Conservation (phyloP, 2,113 vertebrate species). For the Bambusicola thoracicus region DNA sequence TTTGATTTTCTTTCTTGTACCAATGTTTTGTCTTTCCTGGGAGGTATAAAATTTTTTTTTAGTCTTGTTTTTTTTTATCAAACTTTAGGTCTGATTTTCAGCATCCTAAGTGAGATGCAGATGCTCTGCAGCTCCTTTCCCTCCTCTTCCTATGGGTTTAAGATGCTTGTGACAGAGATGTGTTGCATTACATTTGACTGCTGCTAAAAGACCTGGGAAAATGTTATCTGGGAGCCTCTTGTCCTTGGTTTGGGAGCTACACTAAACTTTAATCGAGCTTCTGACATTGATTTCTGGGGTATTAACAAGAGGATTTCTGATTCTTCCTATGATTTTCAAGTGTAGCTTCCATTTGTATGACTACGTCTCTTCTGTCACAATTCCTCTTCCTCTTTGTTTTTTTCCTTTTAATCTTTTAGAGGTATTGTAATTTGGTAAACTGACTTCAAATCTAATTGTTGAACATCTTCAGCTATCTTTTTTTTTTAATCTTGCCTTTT, state of each 20-base stretch:
- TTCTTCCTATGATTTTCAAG: background rate
- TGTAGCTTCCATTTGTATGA: background rate
- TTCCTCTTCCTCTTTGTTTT: background rate
- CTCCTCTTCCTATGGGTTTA: background rate
- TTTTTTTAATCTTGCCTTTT: background rate
- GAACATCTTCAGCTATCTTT: background rate
- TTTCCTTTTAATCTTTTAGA: background rate
- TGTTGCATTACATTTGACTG: background rate
- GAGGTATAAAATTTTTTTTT: background rate
- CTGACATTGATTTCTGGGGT: background rate
- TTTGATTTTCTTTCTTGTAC: background rate
- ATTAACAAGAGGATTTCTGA: background rate
- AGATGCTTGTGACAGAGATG: background rate
- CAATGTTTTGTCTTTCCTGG: background rate
- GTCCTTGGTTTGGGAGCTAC: background rate
- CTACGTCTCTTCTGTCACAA: background rate
- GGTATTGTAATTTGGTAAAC: background rate
- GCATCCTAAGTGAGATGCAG: background rate
- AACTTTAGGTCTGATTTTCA: background rate
- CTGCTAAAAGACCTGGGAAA: background rate
- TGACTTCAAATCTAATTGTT: background rate
- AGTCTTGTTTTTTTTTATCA: background rate
- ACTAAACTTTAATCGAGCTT: background rate
- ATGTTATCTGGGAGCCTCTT: background rate
- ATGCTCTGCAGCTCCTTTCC: background rate